Evolutionary conservation across 2,113 vertebrate species (phyloP).

Genomic region (Scomber colias): DNA sequence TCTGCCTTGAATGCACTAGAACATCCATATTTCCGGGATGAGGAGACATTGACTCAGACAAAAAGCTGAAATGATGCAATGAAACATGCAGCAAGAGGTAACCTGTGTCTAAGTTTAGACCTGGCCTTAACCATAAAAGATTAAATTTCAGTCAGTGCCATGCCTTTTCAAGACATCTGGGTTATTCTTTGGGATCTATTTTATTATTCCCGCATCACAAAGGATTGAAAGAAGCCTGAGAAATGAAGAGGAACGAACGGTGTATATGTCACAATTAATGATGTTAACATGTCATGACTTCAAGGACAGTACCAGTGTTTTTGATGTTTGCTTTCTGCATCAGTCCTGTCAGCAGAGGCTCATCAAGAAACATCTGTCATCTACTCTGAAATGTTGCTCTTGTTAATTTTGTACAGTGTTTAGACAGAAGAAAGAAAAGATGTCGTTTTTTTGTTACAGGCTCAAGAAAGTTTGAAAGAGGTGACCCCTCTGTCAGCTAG

Average conservation of each 20-base stretch:
- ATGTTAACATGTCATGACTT: constrained; percentile 38
- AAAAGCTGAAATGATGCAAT: constrained; percentile 57
- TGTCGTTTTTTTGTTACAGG: constrained; percentile 2
- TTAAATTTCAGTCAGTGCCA: constrained; percentile 43
- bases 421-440: constrained; percentile 6
- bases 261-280: constrained; percentile 60
- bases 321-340: constrained; percentile 41
- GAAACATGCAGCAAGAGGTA: constrained; percentile 38
- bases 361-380: constrained; percentile 25
- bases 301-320: constrained; percentile 66
- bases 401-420: constrained; percentile 31
- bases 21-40: constrained; percentile 84
- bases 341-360: constrained; percentile 25
- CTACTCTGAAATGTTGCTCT: constrained; percentile 33
- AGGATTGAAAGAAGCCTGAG: constrained; percentile 35
- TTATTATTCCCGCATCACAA: constrained; percentile 44
- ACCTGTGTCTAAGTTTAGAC: constrained; percentile 40
- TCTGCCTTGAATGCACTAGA: constrained; percentile 88
- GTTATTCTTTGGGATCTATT: constrained; percentile 47
- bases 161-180: constrained; percentile 35
- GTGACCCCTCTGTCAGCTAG: constrained; percentile 20
- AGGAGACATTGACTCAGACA: constrained; percentile 62
- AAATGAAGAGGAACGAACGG: constrained; percentile 5
- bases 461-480: constrained; percentile 17
- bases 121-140: constrained; percentile 36